Evolutionary conservation across 1,140 invertebrate species (phyloP).

Genomic region (Augochlora pura): DNA sequence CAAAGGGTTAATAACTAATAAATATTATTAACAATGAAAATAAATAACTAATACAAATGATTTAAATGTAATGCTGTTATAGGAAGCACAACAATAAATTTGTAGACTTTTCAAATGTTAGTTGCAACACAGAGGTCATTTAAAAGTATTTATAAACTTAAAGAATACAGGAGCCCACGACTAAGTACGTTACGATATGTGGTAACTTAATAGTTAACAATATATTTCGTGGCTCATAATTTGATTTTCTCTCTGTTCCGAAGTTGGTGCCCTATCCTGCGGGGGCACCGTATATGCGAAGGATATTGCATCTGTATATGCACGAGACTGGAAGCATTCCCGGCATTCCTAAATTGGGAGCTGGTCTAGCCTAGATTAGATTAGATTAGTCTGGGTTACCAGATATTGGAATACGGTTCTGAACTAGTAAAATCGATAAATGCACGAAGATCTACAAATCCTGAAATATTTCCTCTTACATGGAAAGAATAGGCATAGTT

Average conservation of each 20-base stretch:
- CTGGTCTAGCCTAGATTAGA: constrained; percentile 45
- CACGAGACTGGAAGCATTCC: constrained; percentile 44
- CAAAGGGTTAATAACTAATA: too few relatives aligned
- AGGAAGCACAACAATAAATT: too few relatives aligned
- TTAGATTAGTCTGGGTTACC: constrained; percentile 41
- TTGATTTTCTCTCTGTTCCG: neutral
- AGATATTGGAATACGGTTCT: constrained; percentile 25
- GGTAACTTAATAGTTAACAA: neutral
- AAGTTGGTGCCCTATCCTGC: too few relatives aligned
- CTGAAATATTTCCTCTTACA: neutral
- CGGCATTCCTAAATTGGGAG: constrained; percentile 57
- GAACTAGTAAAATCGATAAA: neutral
- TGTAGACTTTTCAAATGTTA: too few relatives aligned
- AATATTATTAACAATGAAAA: too few relatives aligned
- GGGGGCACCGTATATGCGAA: constrained; percentile 1
- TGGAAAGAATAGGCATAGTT: neutral
- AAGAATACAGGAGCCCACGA: neutral
- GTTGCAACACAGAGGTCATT: too few relatives aligned
- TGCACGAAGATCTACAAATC: neutral
- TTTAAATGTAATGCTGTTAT: too few relatives aligned
- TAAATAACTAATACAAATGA: too few relatives aligned
- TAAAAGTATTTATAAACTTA: too few relatives aligned
- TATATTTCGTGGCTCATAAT: neutral
- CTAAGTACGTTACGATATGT: neutral
- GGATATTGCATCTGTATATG: constrained; percentile 18